phyloP scores from a whole-genome alignment of 2,888 invertebrate genomes.

The Torymus aiolomorphi region DNA sequence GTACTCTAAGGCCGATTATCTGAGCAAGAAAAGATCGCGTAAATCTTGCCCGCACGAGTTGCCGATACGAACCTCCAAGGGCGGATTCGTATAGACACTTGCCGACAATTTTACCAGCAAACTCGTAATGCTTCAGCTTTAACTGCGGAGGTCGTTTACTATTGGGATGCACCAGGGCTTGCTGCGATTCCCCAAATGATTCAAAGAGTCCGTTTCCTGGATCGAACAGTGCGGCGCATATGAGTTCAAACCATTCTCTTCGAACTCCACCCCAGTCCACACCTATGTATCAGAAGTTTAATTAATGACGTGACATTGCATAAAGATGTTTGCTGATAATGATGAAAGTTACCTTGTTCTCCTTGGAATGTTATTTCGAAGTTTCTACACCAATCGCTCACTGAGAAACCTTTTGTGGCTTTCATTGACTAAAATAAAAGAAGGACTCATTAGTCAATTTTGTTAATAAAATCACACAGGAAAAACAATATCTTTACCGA shows the following conservation, averaged over 20 bases:
- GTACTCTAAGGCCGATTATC: constrained; percentile 93
- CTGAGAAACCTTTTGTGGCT: constrained; percentile 88
- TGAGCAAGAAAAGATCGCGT: constrained; percentile 95
- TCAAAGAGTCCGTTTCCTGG: constrained; percentile 88
- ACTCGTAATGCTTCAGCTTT: constrained; percentile 93
- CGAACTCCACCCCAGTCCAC: constrained; percentile 96
- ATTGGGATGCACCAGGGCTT: constrained; percentile 94
- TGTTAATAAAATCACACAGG: no score
- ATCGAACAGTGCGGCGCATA: constrained; percentile 92
- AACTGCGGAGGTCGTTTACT: constrained; percentile 85
- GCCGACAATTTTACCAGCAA: constrained; percentile 94
- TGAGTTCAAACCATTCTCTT: constrained; percentile 95
- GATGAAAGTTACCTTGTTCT: constrained; percentile 86
- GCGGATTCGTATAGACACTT: constrained; percentile 97
- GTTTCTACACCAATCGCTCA: constrained; percentile 96
- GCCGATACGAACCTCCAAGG: constrained; percentile 91
- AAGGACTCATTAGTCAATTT: no score
- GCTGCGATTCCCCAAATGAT: constrained; percentile 90
- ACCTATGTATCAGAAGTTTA: constrained; percentile 77
- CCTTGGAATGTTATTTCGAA: constrained; percentile 95
- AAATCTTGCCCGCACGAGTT: constrained; percentile 92
- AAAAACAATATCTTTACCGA: constrained; percentile 76
- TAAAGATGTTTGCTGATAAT: no score
- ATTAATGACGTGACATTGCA: neutral
- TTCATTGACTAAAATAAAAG: constrained; percentile 81